phyloP scores from a whole-genome alignment of 1,140 invertebrate genomes.

The fruit fly (Drosophila melanogaster) region Release_6_plus_ISO1_MT NT_033777.3:19673501-19674000 shows the following conservation, averaged over 20 bases:
- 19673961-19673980: too few relatives aligned
- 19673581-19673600: slow-evolving; percentile 75
- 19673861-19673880: too few relatives aligned
- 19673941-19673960: too few relatives aligned
- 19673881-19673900: too few relatives aligned
- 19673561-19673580: slow-evolving; percentile 72
- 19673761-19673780: slow-evolving; percentile 24
- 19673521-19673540: background rate
- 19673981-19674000: too few relatives aligned
- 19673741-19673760: slow-evolving; percentile 47
- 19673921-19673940: too few relatives aligned
- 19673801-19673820: background rate
- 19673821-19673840: too few relatives aligned
- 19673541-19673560: background rate
- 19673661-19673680: slow-evolving; percentile 23
- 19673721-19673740: slow-evolving; percentile 80
- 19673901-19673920: too few relatives aligned
- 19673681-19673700: slow-evolving; percentile 13
- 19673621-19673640: slow-evolving; percentile 14
- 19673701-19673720: slow-evolving; percentile 68
- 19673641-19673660: slow-evolving; percentile 8
- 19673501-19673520: background rate
- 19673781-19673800: background rate
- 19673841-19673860: too few relatives aligned
- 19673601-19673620: slow-evolving; percentile 42